Base-by-base conservation (phyloP, 2,113 vertebrate species). In the Sinocyclocheilus anshuiensis region DNA sequence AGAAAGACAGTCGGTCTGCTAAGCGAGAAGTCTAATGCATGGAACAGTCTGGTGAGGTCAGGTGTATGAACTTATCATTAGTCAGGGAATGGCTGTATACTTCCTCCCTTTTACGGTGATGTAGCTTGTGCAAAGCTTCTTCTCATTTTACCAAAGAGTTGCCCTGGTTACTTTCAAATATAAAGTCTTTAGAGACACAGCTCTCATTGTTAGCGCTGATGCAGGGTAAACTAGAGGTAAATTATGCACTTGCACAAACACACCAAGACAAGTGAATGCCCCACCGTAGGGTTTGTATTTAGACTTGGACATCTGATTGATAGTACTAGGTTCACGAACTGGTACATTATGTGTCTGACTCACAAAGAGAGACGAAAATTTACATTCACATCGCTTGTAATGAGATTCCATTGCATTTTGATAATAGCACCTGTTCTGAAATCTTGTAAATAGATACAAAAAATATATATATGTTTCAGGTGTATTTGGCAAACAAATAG, bases 161-260 rank as follows among this genome's bases (percentile, higher is more conserved):
- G 87, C 93, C 93, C 89, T 86, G 94, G 85, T 88, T 57, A 78
- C 80, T 69, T 76, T 81, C 45, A 76, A 86, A 85, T 29, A 93
- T 91, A 92, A 93, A 90, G 89, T 81, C 84, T 87, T 88, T 76
- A 88, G 88, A 91, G 90, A 89, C 83, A 87, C 86, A 53, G 85
- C 84, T 87, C 72, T 90, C 90, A 93, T 93, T 94, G 92, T 93
- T 89, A 86, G 48, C 8, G 84, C 91, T 93, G 92, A 93, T 91
- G 91, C 69, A 88, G 90, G 85, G 91, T 89, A 92, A 93, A 92
- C 92, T 84, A 81, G 91, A 93, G 94, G 93, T 95, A 94, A 95
- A 93, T 95, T 95, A 95, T 93, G 85, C 90, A 90, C 87, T 91
- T 92, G 91, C 92, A 93, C 93, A 94, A 95, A 95, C 91, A 95